Conservation (phyloP, 2,888 invertebrate genomes). For the Pristionchus arcanus region DNA sequence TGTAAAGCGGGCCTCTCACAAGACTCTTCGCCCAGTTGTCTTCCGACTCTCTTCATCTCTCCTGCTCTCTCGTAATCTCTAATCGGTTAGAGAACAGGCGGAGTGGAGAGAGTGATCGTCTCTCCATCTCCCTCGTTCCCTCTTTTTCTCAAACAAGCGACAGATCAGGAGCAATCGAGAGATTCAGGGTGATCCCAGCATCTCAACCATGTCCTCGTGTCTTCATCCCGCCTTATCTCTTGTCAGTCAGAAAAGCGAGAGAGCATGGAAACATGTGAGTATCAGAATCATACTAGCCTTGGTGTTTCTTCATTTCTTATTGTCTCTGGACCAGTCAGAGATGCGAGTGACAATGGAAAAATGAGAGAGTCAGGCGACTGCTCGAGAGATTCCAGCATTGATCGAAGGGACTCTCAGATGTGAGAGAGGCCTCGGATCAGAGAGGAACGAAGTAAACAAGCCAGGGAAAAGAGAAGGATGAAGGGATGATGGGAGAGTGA, state of each 20-base stretch:
- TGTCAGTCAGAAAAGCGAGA: too few relatives aligned
- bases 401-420: neutral
- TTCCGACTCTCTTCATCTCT: neutral
- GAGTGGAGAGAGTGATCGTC: neutral
- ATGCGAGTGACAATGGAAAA: neutral
- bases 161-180: neutral
- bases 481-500: neutral
- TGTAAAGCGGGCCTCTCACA: constrained; percentile 26
- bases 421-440: neutral
- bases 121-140: neutral
- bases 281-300: too few relatives aligned
- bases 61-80: too few relatives aligned
- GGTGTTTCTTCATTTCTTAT: too few relatives aligned
- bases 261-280: too few relatives aligned
- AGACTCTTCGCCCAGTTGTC: neutral
- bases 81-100: too few relatives aligned
- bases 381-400: neutral
- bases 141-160: neutral
- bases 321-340: too few relatives aligned
- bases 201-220: too few relatives aligned
- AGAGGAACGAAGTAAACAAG: constrained; percentile 17
- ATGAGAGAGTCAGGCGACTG: neutral
- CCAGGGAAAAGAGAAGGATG: constrained; percentile 19
- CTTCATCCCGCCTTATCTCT: too few relatives aligned
- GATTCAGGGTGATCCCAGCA: neutral